These are phyloP conservation scores for Meganola albula DNA, from an alignment of 2,888 invertebrate genomes.

Conservation along the genomic window DNA sequence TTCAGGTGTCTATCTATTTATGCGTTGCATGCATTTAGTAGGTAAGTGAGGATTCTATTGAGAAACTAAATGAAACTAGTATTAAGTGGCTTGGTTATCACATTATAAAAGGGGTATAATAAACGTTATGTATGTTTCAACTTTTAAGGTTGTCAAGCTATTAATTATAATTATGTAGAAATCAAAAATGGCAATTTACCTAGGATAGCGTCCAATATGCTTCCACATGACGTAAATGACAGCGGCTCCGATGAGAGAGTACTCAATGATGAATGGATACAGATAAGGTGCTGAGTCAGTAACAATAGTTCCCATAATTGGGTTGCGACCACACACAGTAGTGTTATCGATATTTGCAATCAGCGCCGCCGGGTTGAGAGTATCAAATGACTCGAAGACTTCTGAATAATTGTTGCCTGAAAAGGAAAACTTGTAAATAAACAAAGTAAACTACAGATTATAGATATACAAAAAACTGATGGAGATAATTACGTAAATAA, in stretches of 20 bases:
- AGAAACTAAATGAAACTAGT: conserved; percentile 7
- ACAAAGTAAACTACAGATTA: conserved; percentile 23
- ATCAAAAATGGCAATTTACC: conserved; percentile 63
- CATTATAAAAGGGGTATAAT: too few relatives aligned
- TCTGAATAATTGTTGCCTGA: conserved; percentile 63
- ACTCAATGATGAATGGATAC: conserved; percentile 97
- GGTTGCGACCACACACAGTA: conserved; percentile 86
- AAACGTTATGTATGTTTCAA: too few relatives aligned
- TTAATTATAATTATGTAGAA: too few relatives aligned
- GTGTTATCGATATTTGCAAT: conserved; percentile 77
- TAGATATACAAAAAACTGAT: neutral
- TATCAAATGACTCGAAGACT: conserved; percentile 78
- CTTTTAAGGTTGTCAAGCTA: too few relatives aligned
- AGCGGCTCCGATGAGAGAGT: conserved; percentile 95
- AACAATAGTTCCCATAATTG: conserved; percentile 95
- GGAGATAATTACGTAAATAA: too few relatives aligned
- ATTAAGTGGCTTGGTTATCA: conserved; percentile 2
- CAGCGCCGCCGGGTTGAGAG: conserved; percentile 77
- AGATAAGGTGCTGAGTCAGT: conserved; percentile 95
- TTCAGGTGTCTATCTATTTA: conserved; percentile 10
- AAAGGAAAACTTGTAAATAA: conserved; percentile 26
- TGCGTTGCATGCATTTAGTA: too few relatives aligned
- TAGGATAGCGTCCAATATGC: conserved; percentile 92
- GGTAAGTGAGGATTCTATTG: too few relatives aligned
- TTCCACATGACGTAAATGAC: conserved; percentile 98